These are phyloP conservation scores for Aythya baeri DNA, from an alignment of 2,113 vertebrate species.

Conservation along the genomic window DNA sequence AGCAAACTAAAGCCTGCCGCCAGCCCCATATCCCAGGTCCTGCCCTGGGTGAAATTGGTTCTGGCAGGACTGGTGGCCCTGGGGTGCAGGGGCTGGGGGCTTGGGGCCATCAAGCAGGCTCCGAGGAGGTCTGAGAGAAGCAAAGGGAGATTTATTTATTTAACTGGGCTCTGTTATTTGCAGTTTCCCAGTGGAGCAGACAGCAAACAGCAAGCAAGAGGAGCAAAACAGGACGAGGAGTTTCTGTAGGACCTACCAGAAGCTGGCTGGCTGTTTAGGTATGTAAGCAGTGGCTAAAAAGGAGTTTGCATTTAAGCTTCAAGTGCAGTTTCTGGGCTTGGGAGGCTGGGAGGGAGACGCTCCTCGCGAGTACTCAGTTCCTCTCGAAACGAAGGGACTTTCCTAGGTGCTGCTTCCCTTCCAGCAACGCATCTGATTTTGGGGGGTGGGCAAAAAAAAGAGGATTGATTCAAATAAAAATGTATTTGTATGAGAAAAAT, in stretches of 20 bases:
- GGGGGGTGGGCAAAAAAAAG: constrained; percentile 28
- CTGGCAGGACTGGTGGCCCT: background rate
- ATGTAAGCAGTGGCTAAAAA: background rate
- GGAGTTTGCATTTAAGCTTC: background rate
- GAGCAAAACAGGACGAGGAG: background rate
- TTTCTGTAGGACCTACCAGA: background rate
- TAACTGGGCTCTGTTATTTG: background rate
- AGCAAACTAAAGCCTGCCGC: background rate
- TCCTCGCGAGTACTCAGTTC: background rate
- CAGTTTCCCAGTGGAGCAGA: background rate
- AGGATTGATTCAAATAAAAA: constrained; percentile 85
- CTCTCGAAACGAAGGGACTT: constrained; percentile 66
- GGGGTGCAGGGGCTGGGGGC: too few relatives aligned
- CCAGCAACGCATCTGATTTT: constrained; percentile 75
- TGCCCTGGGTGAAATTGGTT: background rate
- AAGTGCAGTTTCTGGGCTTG: background rate
- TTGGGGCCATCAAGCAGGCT: fast-evolving
- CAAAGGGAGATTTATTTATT: background rate
- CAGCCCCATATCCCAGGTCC: background rate
- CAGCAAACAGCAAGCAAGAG: background rate
- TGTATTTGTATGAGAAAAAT: constrained; percentile 86
- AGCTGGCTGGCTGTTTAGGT: background rate
- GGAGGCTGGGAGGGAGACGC: background rate
- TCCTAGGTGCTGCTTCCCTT: constrained; percentile 53
- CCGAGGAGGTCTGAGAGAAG: background rate